A percentile compares a stretch with the other conserved stretches of the same genome.
phyloP scores from a whole-genome alignment of 2,888 invertebrate species.

The Cephus rjabovi region DNA sequence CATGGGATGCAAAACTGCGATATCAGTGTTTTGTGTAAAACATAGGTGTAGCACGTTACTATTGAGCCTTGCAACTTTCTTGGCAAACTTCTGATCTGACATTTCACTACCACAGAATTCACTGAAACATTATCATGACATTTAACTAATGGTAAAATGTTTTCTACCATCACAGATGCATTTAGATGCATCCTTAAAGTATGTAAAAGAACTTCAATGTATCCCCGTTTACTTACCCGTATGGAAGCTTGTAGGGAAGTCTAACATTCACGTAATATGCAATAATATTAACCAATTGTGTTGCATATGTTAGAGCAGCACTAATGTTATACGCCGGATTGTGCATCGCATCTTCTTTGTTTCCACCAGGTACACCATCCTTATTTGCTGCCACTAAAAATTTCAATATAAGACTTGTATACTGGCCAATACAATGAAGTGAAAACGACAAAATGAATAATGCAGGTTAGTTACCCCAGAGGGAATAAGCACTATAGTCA shows the following conservation, averaged over 20 bases:
- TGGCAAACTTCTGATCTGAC: constrained; percentile 78
- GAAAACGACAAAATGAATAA: neutral
- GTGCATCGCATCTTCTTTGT: constrained; percentile 71
- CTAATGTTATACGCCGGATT: constrained; percentile 80
- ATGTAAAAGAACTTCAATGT: neutral
- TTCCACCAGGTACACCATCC: constrained; percentile 68
- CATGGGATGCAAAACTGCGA: constrained; percentile 73
- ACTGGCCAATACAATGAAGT: neutral
- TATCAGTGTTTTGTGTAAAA: constrained; percentile 79
- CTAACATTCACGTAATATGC: constrained; percentile 86
- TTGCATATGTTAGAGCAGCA: constrained; percentile 86
- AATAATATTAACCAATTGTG: constrained; percentile 85
- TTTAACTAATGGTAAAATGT: neutral
- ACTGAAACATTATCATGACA: constrained; percentile 69
- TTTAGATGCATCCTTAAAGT: neutral
- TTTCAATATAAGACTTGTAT: neutral
- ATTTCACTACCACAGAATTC: constrained; percentile 84
- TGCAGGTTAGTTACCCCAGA: constrained; percentile 74
- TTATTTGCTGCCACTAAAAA: constrained; percentile 71
- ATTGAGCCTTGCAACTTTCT: constrained; percentile 82
- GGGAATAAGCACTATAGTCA: constrained; percentile 82
- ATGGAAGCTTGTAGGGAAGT: constrained; percentile 80
- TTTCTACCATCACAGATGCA: neutral
- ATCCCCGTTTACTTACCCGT: constrained; percentile 68
- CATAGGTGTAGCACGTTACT: constrained; percentile 84